Evolutionary conservation across 2,888 invertebrate genomes (phyloP).

Genomic region (Leuctra nigra): DNA sequence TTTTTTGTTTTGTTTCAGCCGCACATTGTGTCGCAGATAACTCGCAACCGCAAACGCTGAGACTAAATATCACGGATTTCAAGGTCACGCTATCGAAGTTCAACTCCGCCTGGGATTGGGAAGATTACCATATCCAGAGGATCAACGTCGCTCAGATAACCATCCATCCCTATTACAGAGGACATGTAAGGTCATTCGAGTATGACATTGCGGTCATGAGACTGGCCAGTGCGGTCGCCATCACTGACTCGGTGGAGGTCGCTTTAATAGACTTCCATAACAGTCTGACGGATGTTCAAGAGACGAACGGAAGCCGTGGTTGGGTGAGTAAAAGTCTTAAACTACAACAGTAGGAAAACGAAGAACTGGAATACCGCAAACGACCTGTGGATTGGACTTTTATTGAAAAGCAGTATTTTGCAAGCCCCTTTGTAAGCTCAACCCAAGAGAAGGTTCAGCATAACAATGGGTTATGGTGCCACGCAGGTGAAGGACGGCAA

Average conservation of each 20-base stretch:
- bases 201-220: not conserved
- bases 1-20: too few relatives aligned
- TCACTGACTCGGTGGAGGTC: not conserved
- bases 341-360: too few relatives aligned
- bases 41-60: not conserved
- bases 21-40: constrained; percentile 3
- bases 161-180: not conserved
- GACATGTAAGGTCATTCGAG: not conserved
- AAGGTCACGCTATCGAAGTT: constrained; percentile 2
- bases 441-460: too few relatives aligned
- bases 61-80: not conserved
- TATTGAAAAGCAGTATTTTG: too few relatives aligned
- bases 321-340: not conserved
- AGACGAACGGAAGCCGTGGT: not conserved
- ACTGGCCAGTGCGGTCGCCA: not conserved
- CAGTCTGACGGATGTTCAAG: not conserved
- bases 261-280: not conserved
- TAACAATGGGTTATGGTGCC: too few relatives aligned
- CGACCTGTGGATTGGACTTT: too few relatives aligned
- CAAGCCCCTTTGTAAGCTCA: too few relatives aligned
- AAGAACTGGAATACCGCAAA: too few relatives aligned
- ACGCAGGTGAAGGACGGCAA: too few relatives aligned
- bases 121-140: not conserved
- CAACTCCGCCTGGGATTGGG: not conserved
- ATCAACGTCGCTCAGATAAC: not conserved